These are phyloP conservation scores for Scaptomyza polygonia DNA, from an alignment of 2,888 invertebrate genomes.

Conservation along the genomic window DNA sequence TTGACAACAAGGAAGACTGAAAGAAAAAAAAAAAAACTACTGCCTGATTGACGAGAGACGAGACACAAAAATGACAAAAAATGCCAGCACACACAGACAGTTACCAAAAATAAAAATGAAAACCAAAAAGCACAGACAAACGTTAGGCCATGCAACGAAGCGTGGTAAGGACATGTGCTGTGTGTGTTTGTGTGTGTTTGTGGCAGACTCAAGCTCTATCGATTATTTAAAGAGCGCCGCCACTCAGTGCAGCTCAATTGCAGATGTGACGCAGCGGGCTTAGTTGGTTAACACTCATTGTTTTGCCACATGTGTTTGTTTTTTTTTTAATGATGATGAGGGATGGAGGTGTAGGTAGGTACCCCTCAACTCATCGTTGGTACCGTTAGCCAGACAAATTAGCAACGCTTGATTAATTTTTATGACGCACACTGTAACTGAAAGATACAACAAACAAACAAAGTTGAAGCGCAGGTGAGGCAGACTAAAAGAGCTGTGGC, in stretches of 20 bases:
- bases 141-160: slow-evolving; percentile 72
- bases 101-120: slow-evolving; percentile 1
- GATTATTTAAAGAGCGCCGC: slow-evolving; percentile 37
- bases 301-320: slow-evolving; percentile 40
- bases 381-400: slow-evolving; percentile 66
- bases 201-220: slow-evolving; percentile 50
- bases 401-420: slow-evolving; percentile 75
- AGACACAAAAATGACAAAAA: slow-evolving; percentile 30
- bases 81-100: slow-evolving; percentile 21
- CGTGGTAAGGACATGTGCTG: slow-evolving; percentile 68
- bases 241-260: slow-evolving; percentile 37
- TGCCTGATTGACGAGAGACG: slow-evolving; percentile 8
- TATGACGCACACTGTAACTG: slow-evolving; percentile 59
- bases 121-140: slow-evolving; percentile 40
- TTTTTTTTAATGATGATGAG: slow-evolving; percentile 45
- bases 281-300: slow-evolving; percentile 32
- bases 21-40: slow-evolving; percentile 37
- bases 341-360: neutral
- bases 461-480: slow-evolving; percentile 11
- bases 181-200: neutral
- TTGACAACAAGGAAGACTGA: slow-evolving; percentile 69
- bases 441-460: slow-evolving; percentile 42
- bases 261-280: slow-evolving; percentile 51
- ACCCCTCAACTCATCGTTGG: slow-evolving; percentile 8
- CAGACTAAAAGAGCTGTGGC: slow-evolving; percentile 12